Conservation (phyloP, 2,888 invertebrate genomes). For the Meganola albula region DNA sequence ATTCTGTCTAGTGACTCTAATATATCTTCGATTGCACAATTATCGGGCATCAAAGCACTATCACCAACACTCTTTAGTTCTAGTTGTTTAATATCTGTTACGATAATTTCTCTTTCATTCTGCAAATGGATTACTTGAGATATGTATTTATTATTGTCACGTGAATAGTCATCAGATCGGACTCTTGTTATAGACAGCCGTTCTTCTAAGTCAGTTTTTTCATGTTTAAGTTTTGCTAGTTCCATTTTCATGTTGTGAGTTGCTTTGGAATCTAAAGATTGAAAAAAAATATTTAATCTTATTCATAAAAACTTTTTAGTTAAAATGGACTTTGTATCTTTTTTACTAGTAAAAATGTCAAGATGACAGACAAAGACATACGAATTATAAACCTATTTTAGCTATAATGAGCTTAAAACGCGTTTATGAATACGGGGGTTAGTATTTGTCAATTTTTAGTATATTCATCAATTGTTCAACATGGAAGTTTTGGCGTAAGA, state of each 20-base stretch:
- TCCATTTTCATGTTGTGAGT: slow-evolving; percentile 68
- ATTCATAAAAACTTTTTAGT: no score
- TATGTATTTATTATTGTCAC: slow-evolving; percentile 41
- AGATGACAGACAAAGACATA: no score
- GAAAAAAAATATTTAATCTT: slow-evolving; percentile 8
- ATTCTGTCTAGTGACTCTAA: slow-evolving; percentile 49
- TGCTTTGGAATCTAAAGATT: slow-evolving; percentile 58
- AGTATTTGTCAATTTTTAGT: no score
- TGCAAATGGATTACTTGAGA: slow-evolving; percentile 42
- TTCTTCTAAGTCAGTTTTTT: slow-evolving; percentile 43
- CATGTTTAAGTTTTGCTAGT: slow-evolving; percentile 47
- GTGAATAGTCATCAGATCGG: slow-evolving; percentile 37
- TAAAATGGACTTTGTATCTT: no score
- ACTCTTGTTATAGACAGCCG: slow-evolving; percentile 42
- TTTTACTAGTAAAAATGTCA: no score
- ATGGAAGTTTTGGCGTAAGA: no score
- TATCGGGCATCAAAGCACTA: slow-evolving; percentile 40
- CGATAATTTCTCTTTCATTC: slow-evolving; percentile 50
- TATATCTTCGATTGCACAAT: slow-evolving; percentile 44
- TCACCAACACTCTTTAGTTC: slow-evolving; percentile 55
- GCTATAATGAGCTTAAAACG: no score
- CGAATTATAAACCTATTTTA: no score
- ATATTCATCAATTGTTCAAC: no score
- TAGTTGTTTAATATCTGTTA: slow-evolving; percentile 51
- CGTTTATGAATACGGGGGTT: no score